These are phyloP conservation scores for Pseudoatta argentina DNA, from an alignment of 1,140 invertebrate species.

Conservation along the genomic window DNA sequence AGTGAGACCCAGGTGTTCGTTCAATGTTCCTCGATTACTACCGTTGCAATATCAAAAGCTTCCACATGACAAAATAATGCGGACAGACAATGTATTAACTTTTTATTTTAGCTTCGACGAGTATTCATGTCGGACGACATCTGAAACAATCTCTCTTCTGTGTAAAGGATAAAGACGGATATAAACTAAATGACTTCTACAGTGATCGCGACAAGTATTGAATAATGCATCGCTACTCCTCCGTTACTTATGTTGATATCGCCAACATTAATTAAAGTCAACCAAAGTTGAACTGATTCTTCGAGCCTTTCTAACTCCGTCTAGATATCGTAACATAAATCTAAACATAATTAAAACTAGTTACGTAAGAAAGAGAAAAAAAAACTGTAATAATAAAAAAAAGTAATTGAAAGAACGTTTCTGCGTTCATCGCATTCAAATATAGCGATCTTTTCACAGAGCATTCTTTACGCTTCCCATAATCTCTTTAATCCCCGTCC, in stretches of 20 bases:
- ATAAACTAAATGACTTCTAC: slow-evolving; percentile 31
- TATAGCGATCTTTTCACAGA: background rate
- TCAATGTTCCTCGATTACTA: slow-evolving; percentile 45
- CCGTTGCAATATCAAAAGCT: slow-evolving; percentile 21
- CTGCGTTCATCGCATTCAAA: background rate
- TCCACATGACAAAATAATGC: slow-evolving; percentile 52
- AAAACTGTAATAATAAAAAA: background rate
- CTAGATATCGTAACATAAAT: background rate
- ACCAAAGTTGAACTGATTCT: slow-evolving; percentile 20
- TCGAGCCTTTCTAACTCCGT: background rate
- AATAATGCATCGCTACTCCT: slow-evolving; percentile 36
- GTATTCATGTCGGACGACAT: slow-evolving; percentile 55
- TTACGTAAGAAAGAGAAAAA: background rate
- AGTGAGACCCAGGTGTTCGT: slow-evolving; percentile 56
- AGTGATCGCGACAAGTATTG: slow-evolving; percentile 20
- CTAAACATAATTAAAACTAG: background rate
- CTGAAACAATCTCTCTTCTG: slow-evolving; percentile 20
- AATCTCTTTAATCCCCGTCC: slow-evolving; percentile 17
- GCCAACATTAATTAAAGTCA: slow-evolving; percentile 40
- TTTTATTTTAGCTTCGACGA: slow-evolving; percentile 46
- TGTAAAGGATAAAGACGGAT: slow-evolving; percentile 35
- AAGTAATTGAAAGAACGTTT: slow-evolving; percentile 6
- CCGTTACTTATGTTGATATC: background rate
- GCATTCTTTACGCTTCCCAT: slow-evolving; percentile 10
- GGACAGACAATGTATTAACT: slow-evolving; percentile 56